Evolutionary conservation across 2,797 vertebrate genomes (phyloP).

Genomic region (Labroides dimidiatus): DNA sequence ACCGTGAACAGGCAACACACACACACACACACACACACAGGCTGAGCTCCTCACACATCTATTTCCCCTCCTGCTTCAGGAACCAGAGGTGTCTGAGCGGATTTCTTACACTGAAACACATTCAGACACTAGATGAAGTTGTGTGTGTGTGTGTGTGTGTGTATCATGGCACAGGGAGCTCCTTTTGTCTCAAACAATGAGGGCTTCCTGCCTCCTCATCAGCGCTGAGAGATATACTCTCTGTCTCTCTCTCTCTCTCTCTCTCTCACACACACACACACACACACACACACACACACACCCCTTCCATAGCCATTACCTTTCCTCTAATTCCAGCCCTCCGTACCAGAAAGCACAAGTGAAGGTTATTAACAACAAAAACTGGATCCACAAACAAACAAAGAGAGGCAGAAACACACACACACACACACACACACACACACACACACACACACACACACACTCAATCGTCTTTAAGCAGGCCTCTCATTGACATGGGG

Average conservation of each 20-base stretch:
- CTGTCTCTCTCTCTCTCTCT: neutral
- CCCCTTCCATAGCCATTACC: constrained; percentile 26
- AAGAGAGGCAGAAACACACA: neutral
- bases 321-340: constrained; percentile 29
- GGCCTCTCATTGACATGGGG: constrained; percentile 77
- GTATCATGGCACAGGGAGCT: constrained; percentile 49
- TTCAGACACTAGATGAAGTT: neutral
- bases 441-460: constrained; percentile 16
- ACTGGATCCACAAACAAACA: constrained; percentile 34
- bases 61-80: neutral
- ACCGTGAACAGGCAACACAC: constrained; percentile 6
- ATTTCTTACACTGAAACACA: constrained; percentile 5
- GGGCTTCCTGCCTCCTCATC: constrained; percentile 71
- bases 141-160: constrained; percentile 25
- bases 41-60: constrained; percentile 7
- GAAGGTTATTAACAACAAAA: too few species aligned
- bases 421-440: constrained; percentile 2
- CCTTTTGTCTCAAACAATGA: constrained; percentile 75
- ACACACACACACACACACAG: constrained; percentile 4
- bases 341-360: constrained; percentile 40
- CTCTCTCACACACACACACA: constrained; percentile 20
- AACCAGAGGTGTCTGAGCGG: neutral
- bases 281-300: constrained; percentile 12
- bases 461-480: constrained; percentile 41
- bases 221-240: too few species aligned